Base-by-base conservation (phyloP, 2,888 invertebrate species). In the Sepioteuthis lessoniana region DNA sequence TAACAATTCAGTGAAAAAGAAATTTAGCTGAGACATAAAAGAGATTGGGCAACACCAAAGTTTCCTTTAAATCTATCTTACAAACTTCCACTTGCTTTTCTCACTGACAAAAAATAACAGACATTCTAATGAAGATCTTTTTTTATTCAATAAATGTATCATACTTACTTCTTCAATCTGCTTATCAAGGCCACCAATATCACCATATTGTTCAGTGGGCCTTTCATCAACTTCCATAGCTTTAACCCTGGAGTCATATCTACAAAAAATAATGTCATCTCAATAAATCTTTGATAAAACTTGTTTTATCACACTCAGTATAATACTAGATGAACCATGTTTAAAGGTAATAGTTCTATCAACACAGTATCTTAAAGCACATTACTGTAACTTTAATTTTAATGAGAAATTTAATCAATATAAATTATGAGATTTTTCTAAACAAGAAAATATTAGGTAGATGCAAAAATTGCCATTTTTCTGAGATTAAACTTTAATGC, bases 181-280 rank as follows among this genome's bases (percentile, higher is more conserved):
- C 97, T 99, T 99, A 97, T 99, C 99, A 95, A 99, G 97, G 31
- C 99, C 99, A 97, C 99, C 99, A 97, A 99, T 99, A 97, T 99
- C 99, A 19, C 99, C 99, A 97, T 99, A 99, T 97, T 99, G 99
- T 97, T 99, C 99, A 21, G 99, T 99, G 0, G 99, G 99, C 95
- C 99, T 98, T 97, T 99, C 99, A 97, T 99, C 99, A 0, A 99
- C 99, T 97, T 99, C 99, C 99, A 99, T 99, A 92, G 99, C 99
- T 97, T 99, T 99, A 0, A 99, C 99, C 95, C 99, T 98, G 0
- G 99, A 99, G 97, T 99, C 99, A 97, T 99, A 97, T 95, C 97
- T 97, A 94, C 42, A 94, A 94, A 94, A 94, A 35, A 55, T 19
- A 91, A 93, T 4, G n/a, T 13, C 55, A 46, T n/a, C 19, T 93